phyloP scores from a whole-genome alignment of 1,140 invertebrate species.

The Periplaneta americana region DNA sequence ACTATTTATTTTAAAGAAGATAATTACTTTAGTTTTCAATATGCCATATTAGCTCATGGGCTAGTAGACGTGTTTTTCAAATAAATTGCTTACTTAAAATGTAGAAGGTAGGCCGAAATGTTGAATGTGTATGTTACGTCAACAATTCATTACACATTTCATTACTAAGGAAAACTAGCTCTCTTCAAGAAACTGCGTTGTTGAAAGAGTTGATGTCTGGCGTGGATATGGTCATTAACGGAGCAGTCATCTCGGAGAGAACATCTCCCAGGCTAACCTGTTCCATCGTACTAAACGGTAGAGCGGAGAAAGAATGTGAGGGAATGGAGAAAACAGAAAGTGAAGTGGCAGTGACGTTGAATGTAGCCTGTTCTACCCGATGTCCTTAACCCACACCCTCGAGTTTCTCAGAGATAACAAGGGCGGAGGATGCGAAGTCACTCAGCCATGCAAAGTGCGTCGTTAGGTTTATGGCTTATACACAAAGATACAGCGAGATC shows the following conservation, averaged over 20 bases:
- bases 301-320: neutral
- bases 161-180: neutral
- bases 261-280: neutral
- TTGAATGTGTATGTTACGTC: neutral
- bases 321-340: neutral
- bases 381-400: neutral
- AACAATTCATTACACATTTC: neutral
- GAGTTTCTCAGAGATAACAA: neutral
- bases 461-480: neutral
- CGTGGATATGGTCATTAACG: neutral
- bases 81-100: too few relatives aligned
- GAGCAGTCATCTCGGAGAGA: neutral
- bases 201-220: neutral
- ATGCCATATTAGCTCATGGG: too few relatives aligned
- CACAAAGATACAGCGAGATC: neutral
- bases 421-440: neutral
- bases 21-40: too few relatives aligned
- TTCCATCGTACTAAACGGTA: neutral
- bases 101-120: too few relatives aligned
- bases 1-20: too few relatives aligned
- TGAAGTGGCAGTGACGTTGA: neutral
- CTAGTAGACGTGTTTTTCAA: too few relatives aligned
- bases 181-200: neutral
- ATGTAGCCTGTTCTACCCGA: neutral
- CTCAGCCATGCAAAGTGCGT: neutral